Evolutionary conservation across 2,888 invertebrate species (phyloP).

Genomic region (Venusia cambrica): DNA sequence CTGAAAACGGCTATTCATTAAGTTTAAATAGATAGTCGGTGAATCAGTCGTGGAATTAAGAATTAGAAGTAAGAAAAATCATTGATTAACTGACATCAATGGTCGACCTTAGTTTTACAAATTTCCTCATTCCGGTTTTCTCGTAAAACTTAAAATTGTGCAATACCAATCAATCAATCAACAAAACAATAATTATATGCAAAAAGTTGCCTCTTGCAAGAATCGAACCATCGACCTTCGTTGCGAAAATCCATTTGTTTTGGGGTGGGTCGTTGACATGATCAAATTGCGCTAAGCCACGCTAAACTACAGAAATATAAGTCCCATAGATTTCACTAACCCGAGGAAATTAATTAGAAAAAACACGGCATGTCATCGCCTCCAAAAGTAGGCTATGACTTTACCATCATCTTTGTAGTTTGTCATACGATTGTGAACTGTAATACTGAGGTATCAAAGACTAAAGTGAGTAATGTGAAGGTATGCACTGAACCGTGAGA

Average conservation of each 20-base stretch:
- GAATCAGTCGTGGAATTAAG: too few species aligned
- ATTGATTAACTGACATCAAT: too few species aligned
- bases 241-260: neutral
- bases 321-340: conserved; percentile 57
- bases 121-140: too few species aligned
- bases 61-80: too few species aligned
- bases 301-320: conserved; percentile 16
- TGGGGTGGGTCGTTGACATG: conserved; percentile 8
- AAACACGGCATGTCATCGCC: conserved; percentile 56
- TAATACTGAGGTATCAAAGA: conserved; percentile 6
- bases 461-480: conserved; percentile 5
- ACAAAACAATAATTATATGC: conserved; percentile 1
- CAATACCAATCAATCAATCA: too few species aligned
- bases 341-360: conserved; percentile 63
- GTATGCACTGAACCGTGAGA: conserved; percentile 43
- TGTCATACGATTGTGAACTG: conserved; percentile 16
- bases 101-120: too few species aligned
- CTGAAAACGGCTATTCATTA: too few species aligned
- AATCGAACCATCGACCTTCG: conserved; percentile 1
- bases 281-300: conserved; percentile 17
- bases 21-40: too few species aligned
- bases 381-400: conserved; percentile 55
- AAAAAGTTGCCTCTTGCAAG: conserved; percentile 1
- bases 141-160: too few species aligned
- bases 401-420: conserved; percentile 23